phyloP scores from a whole-genome alignment of 1,140 invertebrate genomes.

The Sinonovacula constricta region DNA sequence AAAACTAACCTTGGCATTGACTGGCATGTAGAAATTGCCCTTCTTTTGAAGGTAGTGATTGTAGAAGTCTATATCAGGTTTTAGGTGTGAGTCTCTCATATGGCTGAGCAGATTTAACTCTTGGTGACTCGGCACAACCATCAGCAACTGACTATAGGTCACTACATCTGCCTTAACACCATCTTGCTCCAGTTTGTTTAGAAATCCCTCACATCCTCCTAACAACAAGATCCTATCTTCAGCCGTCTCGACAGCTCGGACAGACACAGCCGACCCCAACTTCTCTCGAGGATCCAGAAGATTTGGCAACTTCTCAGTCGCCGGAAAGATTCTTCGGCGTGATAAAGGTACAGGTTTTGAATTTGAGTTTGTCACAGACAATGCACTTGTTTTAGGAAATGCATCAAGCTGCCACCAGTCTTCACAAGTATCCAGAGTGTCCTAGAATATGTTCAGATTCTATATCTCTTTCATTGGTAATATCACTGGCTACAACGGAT shows the following conservation, averaged over 20 bases:
- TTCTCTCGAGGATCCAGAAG: conserved; percentile 42
- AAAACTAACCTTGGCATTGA: not conserved
- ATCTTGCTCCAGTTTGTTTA: conserved; percentile 85
- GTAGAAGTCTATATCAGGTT: conserved; percentile 88
- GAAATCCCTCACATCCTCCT: conserved; percentile 87
- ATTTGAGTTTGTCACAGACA: no score
- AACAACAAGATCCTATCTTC: conserved; percentile 83
- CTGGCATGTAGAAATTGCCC: not conserved
- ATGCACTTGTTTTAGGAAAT: no score
- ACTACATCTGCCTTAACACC: conserved; percentile 87
- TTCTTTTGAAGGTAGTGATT: conserved; percentile 86
- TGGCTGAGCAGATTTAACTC: conserved; percentile 84
- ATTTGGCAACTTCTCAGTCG: conserved; percentile 43
- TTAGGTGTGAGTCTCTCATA: conserved; percentile 82
- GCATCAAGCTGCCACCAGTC: no score
- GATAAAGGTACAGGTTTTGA: no score
- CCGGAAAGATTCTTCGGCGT: no score
- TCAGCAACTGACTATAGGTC: conserved; percentile 88
- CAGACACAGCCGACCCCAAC: conserved; percentile 3
- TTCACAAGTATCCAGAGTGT: no score
- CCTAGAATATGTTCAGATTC: no score
- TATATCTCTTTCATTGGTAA: no score
- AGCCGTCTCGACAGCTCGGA: conserved; percentile 31
- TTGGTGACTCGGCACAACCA: conserved; percentile 82
- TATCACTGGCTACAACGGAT: no score